A percentile compares a stretch with the other conserved stretches of the same genome.
These are phyloP conservation scores for Bradynema listronoti DNA, from an alignment of 1,140 invertebrate species.

Conservation along the genomic window DNA sequence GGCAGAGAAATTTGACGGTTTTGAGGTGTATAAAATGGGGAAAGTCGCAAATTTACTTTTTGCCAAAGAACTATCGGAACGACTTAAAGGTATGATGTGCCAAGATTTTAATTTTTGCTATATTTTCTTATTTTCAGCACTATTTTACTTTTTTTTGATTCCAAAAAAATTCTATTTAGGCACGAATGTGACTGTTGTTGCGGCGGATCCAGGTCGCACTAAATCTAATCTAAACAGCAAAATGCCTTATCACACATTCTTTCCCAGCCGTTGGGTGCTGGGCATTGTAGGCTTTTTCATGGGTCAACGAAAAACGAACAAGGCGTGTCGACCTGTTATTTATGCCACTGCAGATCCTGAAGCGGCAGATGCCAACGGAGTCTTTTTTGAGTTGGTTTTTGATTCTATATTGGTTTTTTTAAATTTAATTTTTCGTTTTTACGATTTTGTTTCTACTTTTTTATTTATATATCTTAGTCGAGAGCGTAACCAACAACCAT, in stretches of 20 bases:
- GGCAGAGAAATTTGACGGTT: conserved; percentile 30
- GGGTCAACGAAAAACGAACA: conserved; percentile 34
- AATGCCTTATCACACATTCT: conserved; percentile 44
- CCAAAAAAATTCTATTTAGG: no score
- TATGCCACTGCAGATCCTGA: conserved; percentile 49
- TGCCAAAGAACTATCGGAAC: conserved; percentile 50
- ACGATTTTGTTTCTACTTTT: conserved; percentile 1
- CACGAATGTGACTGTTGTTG: conserved; percentile 44
- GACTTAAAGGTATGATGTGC: conserved; percentile 39
- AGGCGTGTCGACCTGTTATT: conserved; percentile 44
- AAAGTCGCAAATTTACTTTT: conserved; percentile 47
- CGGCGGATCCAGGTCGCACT: conserved; percentile 53
- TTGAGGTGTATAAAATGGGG: conserved; percentile 13
- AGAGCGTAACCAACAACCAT: conserved; percentile 26
- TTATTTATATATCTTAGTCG: conserved; percentile 19
- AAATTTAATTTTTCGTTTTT: not conserved
- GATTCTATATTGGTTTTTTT: not conserved
- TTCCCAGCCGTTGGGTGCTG: conserved; percentile 48
- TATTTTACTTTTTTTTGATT: conserved; percentile 21
- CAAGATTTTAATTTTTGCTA: conserved; percentile 18
- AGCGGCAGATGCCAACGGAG: conserved; percentile 28
- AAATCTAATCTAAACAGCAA: conserved; percentile 41
- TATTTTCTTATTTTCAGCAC: conserved; percentile 11
- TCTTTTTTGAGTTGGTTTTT: conserved; percentile 43
- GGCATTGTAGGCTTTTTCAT: conserved; percentile 41